Evolutionary conservation across 2,888 invertebrate genomes (phyloP).

Genomic region (Corbicula japonica): DNA sequence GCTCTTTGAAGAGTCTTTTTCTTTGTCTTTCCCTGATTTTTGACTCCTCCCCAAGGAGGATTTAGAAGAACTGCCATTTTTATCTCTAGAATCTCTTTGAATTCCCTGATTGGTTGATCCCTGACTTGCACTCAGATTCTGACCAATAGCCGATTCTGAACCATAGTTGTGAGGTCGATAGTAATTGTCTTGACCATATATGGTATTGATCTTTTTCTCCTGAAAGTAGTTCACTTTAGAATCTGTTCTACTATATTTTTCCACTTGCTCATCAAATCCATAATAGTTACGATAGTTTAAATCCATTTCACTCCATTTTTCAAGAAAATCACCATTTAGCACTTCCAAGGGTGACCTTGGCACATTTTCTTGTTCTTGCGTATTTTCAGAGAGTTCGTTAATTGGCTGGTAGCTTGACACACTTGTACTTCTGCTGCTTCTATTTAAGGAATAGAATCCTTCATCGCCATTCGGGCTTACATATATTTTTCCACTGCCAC

Average conservation of each 20-base stretch:
- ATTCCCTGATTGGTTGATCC: constrained; percentile 47
- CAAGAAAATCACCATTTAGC: constrained; percentile 67
- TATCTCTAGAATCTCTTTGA: constrained; percentile 37
- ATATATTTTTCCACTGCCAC: constrained; percentile 63
- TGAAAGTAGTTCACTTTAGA: constrained; percentile 76
- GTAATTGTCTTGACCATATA: constrained; percentile 71
- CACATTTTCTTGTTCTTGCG: constrained; percentile 6
- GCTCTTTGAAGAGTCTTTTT: constrained; percentile 39
- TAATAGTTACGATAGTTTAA: constrained; percentile 74
- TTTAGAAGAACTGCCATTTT: constrained; percentile 40
- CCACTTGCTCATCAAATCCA: constrained; percentile 67
- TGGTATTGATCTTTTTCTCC: constrained; percentile 69
- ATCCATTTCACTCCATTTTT: constrained; percentile 76
- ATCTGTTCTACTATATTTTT: constrained; percentile 61
- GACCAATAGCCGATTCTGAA: constrained; percentile 32
- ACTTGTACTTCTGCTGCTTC: constrained; percentile 62
- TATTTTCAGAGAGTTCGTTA: constrained; percentile 28
- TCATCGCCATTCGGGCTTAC: constrained; percentile 62
- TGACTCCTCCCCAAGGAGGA: constrained; percentile 35
- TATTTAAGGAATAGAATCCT: constrained; percentile 64
- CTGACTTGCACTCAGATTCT: constrained; percentile 31
- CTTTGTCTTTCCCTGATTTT: constrained; percentile 47
- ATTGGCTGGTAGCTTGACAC: constrained; percentile 63
- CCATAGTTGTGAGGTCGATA: constrained; percentile 65
- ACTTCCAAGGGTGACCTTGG: constrained; percentile 59